Evolutionary conservation across 2,797 vertebrate genomes (phyloP), one percentile per base, ranked within the genome.

Genomic region (Catharus ustulatus): DNA sequence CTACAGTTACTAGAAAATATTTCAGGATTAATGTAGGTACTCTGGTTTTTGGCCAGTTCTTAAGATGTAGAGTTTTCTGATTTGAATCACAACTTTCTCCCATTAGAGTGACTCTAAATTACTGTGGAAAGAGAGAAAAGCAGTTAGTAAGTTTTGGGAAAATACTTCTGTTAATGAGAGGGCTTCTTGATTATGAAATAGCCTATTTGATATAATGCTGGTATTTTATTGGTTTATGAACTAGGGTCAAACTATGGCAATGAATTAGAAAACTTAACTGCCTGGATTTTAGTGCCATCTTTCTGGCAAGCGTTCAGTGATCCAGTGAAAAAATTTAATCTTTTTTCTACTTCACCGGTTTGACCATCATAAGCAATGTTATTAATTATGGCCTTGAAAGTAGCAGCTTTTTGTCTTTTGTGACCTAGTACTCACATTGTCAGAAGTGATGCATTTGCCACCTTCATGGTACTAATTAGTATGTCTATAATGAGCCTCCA

Each of bases 321-420:
- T 91, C 87, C 96, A 92, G 67, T 79, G 85, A 93, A 95, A 96
- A 95, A 84, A 88, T 23, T 71, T 67, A 87, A 84, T 96, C 68
- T 75, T 84, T 89, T 92, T 95, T 96, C 90, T 96, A 23, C 89
- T 79, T 94, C 77, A 77, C 59, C 87, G 54, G 23, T 77, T 96
- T 86, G 77, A 22, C 87, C 49, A 30, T 96, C 64, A 27, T 72
- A 89, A 91, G 64, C 77, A 48, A 32, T 55, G 46, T 63, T 77
- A 64, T 95, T 92, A 92, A 89, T 93, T 94, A 89, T 40, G 80
- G 66, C 30, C 73, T 79, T 36, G 48, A 16, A 67, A 93, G 64
- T 18, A 85, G 57, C 68, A 83, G 38, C 49, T 82, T 73, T 93
- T 81, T 91, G 72, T 82, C 67, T 93, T 84, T 36, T 42, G 61